Conservation (phyloP, 2,797 vertebrate species). For the Rousettus madagascariensis region DNA sequence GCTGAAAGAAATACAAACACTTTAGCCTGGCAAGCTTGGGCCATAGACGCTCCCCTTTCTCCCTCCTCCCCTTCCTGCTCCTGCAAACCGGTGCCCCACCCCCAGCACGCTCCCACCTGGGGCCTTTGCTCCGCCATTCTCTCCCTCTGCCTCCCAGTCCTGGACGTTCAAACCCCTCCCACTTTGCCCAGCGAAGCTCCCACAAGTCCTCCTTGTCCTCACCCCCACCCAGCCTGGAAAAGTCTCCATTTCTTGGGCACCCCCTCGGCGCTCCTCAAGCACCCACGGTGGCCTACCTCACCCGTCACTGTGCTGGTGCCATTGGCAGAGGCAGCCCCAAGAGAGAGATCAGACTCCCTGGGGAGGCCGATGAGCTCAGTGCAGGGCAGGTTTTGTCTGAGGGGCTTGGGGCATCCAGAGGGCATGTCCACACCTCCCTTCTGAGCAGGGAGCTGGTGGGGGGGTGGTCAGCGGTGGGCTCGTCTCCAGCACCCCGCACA, state of each 20-base stretch:
- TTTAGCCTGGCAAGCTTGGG: background rate
- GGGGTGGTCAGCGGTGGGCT: background rate
- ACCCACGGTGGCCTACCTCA: fast-evolving
- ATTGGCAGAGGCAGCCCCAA: background rate
- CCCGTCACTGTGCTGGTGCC: background rate
- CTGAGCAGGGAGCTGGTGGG: background rate
- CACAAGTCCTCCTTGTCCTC: background rate
- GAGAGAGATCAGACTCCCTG: background rate
- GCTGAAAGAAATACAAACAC: background rate
- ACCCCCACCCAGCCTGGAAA: background rate
- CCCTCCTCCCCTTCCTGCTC: background rate
- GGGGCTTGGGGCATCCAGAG: background rate
- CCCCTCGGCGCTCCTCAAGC: fast-evolving
- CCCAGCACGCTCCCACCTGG: fast-evolving
- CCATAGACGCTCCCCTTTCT: background rate
- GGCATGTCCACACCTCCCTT: background rate
- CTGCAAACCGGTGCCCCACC: background rate
- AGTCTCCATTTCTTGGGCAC: background rate
- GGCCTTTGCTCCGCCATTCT: background rate
- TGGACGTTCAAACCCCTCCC: background rate
- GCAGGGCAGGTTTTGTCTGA: background rate
- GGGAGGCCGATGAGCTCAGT: too few species aligned
- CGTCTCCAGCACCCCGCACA: background rate
- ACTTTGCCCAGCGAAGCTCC: background rate
- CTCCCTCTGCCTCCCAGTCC: background rate